phyloP scores from a whole-genome alignment of 2,797 vertebrate species.

The Aphelocoma californica region DNA sequence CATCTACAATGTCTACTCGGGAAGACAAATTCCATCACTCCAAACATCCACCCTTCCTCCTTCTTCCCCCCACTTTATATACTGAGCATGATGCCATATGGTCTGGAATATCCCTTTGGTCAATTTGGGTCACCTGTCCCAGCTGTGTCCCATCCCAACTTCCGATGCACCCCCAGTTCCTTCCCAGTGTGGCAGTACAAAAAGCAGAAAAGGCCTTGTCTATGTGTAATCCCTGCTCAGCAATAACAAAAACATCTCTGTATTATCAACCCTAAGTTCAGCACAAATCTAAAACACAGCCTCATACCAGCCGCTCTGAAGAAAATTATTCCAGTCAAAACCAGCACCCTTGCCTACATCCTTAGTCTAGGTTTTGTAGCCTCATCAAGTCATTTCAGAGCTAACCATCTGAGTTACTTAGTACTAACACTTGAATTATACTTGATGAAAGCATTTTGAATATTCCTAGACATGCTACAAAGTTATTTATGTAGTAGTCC shows the following conservation, averaged over 20 bases:
- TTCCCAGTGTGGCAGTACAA: too few species aligned
- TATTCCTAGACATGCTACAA: not conserved
- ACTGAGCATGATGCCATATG: not conserved
- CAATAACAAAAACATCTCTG: not conserved
- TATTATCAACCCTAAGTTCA: not conserved
- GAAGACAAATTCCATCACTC: not conserved
- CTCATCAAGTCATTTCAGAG: not conserved
- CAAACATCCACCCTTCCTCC: not conserved
- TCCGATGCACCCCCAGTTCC: fast-evolving
- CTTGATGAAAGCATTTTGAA: not conserved
- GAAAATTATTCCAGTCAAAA: not conserved
- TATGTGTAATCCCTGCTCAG: not conserved
- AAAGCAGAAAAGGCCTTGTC: not conserved
- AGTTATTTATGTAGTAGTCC: not conserved
- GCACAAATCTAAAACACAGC: not conserved
- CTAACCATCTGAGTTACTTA: not conserved
- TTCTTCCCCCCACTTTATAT: not conserved
- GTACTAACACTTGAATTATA: not conserved
- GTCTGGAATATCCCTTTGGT: too few species aligned
- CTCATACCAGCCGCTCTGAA: not conserved
- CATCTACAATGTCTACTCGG: fast-evolving
- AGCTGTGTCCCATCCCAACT: not conserved
- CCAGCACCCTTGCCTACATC: not conserved
- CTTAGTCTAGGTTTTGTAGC: not conserved
- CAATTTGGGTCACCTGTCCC: not conserved